Percentiles rank a stretch among this genome's conserved stretches.
Conservation (phyloP, 2,888 invertebrate species). For the Philereme transversata region DNA sequence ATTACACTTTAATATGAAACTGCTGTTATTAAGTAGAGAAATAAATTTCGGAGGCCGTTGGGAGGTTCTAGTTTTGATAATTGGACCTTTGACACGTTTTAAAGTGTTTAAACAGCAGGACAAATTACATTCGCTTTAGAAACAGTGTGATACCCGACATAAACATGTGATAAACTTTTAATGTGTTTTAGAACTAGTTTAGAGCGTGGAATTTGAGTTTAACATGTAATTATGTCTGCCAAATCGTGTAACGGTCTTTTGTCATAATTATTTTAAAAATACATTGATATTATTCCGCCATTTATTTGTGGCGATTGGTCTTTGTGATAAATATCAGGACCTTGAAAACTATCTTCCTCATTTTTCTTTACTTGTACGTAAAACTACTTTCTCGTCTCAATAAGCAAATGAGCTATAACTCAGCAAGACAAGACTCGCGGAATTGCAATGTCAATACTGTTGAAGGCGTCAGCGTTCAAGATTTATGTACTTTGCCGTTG, state of each 20-base stretch:
- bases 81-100: conserved; percentile 34
- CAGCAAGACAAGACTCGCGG: conserved; percentile 38
- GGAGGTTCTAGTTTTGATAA: conserved; percentile 31
- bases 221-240: neutral
- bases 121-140: conserved; percentile 29
- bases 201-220: neutral
- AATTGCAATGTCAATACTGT: conserved; percentile 26
- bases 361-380: too few relatives aligned
- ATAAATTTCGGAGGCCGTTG: conserved; percentile 29
- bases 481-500: conserved; percentile 43
- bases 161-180: conserved; percentile 17
- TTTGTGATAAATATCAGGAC: too few relatives aligned
- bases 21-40: conserved; percentile 24
- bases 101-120: conserved; percentile 31
- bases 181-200: conserved; percentile 11
- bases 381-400: conserved; percentile 11
- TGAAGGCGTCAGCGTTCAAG: conserved; percentile 43
- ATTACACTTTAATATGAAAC: conserved; percentile 40
- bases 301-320: too few relatives aligned
- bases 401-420: conserved; percentile 40
- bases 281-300: too few relatives aligned
- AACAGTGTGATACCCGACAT: conserved; percentile 32
- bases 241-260: neutral
- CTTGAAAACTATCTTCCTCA: too few relatives aligned
- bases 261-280: neutral